phyloP scores from a whole-genome alignment of 2,888 invertebrate species.

The Mechanitis mazaeus region DNA sequence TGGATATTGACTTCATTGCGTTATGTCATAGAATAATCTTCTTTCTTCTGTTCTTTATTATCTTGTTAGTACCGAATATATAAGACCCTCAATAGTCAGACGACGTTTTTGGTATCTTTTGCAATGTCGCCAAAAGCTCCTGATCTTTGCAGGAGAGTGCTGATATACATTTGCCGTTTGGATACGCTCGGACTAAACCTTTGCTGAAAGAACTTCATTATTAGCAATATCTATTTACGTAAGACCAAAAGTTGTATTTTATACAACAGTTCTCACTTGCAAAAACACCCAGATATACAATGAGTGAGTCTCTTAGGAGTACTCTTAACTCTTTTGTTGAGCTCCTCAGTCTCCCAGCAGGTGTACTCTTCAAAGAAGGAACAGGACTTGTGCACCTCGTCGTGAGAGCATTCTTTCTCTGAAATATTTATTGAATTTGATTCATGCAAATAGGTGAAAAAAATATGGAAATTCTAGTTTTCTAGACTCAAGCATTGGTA shows the following conservation, averaged over 20 bases:
- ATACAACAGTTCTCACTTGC: constrained; percentile 45
- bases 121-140: constrained; percentile 33
- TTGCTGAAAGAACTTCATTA: constrained; percentile 39
- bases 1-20: too few relatives aligned
- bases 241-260: not conserved
- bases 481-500: too few relatives aligned
- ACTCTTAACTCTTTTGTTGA: constrained; percentile 37
- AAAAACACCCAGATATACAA: constrained; percentile 57
- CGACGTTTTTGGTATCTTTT: constrained; percentile 37
- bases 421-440: not conserved
- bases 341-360: constrained; percentile 46
- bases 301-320: constrained; percentile 40
- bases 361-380: constrained; percentile 51
- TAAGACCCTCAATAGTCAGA: constrained; percentile 7
- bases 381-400: constrained; percentile 54
- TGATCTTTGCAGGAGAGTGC: constrained; percentile 42
- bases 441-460: not conserved
- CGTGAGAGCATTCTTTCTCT: constrained; percentile 51
- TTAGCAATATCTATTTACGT: too few relatives aligned
- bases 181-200: constrained; percentile 48
- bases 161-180: constrained; percentile 45
- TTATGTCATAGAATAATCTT: too few relatives aligned
- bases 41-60: too few relatives aligned
- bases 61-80: not conserved
- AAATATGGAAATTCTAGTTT: not conserved